Evolutionary conservation across 1,140 invertebrate genomes (phyloP).

Genomic region (Colletes latitarsis): DNA sequence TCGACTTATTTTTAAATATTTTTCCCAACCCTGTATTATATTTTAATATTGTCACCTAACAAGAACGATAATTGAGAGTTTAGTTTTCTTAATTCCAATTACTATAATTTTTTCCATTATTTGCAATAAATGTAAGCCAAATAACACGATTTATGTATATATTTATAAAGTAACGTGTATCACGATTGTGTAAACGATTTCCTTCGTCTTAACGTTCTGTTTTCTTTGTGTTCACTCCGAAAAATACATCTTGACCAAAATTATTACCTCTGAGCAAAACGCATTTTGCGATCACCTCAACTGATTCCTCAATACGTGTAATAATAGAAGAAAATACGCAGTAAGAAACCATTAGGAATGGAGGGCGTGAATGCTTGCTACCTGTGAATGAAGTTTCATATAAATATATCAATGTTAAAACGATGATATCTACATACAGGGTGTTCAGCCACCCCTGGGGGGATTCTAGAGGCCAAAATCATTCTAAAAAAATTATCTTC

Average conservation of each 20-base stretch:
- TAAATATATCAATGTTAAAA: conserved; percentile 73
- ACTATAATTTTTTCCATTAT: background rate
- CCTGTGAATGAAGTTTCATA: conserved; percentile 76
- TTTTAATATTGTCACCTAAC: too few relatives aligned
- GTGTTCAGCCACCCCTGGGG: too few relatives aligned
- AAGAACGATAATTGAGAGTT: too few relatives aligned
- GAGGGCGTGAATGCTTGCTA: conserved; percentile 71
- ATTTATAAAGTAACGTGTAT: conserved; percentile 31
- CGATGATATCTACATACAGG: conserved; percentile 69
- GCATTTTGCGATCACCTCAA: conserved; percentile 61
- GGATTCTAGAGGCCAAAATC: too few relatives aligned
- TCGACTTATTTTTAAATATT: too few relatives aligned
- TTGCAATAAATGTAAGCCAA: background rate
- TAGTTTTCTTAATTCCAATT: background rate
- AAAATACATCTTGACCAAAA: conserved; percentile 62
- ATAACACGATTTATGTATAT: background rate
- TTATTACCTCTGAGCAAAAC: conserved; percentile 62
- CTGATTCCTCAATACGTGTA: conserved; percentile 58
- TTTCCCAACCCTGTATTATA: too few relatives aligned
- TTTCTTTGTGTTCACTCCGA: conserved; percentile 31
- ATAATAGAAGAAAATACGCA: conserved; percentile 49
- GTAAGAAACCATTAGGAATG: conserved; percentile 61
- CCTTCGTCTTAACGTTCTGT: conserved; percentile 2
- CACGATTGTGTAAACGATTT: conserved; percentile 8
- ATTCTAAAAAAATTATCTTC: too few relatives aligned